These are phyloP conservation scores for Isichthys henryi DNA, from an alignment of 2,113 vertebrate species.

Conservation along the genomic window DNA sequence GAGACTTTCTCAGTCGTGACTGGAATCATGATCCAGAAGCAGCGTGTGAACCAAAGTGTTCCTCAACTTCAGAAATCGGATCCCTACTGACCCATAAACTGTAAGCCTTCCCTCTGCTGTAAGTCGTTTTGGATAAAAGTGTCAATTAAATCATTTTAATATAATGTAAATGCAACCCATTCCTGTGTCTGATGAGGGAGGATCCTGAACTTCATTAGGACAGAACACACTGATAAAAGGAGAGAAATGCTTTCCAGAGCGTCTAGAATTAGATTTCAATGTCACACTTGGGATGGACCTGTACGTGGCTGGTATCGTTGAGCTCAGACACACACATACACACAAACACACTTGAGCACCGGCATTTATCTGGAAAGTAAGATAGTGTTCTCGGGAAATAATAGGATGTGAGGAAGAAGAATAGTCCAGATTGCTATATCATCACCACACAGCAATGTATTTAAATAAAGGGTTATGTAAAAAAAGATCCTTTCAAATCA, in stretches of 20 bases:
- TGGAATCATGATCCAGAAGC: background rate
- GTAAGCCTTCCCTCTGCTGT: background rate
- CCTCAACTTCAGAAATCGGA: background rate
- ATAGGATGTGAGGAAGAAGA: background rate
- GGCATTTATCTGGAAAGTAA: constrained; percentile 1
- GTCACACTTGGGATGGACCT: background rate
- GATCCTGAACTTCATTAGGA: background rate
- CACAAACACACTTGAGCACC: background rate
- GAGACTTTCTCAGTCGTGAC: background rate
- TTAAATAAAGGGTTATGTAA: constrained; percentile 12
- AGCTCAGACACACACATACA: background rate
- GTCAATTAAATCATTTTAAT: background rate
- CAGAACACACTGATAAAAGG: background rate
- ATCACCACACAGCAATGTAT: constrained; percentile 6
- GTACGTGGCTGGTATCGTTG: background rate
- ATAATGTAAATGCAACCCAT: background rate
- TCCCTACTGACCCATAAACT: background rate
- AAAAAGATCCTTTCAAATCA: constrained; percentile 21
- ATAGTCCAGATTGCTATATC: background rate
- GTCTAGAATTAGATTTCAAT: background rate
- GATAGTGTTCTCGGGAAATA: background rate
- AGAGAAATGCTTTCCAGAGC: background rate
- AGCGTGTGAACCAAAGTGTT: background rate
- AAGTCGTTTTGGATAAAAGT: background rate
- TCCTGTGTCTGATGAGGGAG: background rate